A percentile compares a stretch with the other conserved stretches of the same genome.
These are phyloP conservation scores for Flabesymbios commensalis DNA, from an alignment of 2,888 invertebrate species.

Conservation along the genomic window DNA sequence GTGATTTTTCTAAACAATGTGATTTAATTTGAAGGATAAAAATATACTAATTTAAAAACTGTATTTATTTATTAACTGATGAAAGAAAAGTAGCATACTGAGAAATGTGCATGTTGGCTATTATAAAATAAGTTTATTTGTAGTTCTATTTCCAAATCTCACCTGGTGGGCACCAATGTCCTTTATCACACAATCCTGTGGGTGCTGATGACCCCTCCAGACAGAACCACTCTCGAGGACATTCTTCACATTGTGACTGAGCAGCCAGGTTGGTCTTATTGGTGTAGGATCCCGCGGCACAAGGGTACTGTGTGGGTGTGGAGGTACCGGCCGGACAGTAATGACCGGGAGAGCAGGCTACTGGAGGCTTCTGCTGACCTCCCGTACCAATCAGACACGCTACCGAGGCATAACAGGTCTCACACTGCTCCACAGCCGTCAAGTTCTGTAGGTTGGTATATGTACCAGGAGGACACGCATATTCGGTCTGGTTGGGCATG, in stretches of 20 bases:
- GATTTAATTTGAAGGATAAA: too few relatives aligned
- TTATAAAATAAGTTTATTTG: too few relatives aligned
- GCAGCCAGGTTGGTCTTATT: constrained; percentile 50
- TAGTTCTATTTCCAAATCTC: constrained; percentile 4
- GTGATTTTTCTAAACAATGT: too few relatives aligned
- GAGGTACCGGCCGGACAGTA: constrained; percentile 53
- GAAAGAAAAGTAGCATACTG: too few relatives aligned
- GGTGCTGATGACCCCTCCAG: constrained; percentile 46
- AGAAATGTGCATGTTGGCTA: too few relatives aligned
- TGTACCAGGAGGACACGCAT: constrained; percentile 54
- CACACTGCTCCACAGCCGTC: constrained; percentile 50
- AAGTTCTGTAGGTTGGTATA: constrained; percentile 53
- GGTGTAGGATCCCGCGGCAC: constrained; percentile 54
- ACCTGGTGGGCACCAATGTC: constrained; percentile 53
- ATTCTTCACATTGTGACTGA: constrained; percentile 48
- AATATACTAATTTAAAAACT: too few relatives aligned
- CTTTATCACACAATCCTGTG: constrained; percentile 45
- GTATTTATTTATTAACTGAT: too few relatives aligned
- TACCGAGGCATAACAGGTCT: constrained; percentile 41
- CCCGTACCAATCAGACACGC: constrained; percentile 54
- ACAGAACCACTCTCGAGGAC: constrained; percentile 53
- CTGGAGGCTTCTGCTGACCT: constrained; percentile 52
- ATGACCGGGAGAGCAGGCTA: constrained; percentile 51
- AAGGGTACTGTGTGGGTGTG: constrained; percentile 47
- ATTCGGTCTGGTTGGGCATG: constrained; percentile 47